phyloP scores from a whole-genome alignment of 1,140 invertebrate species.

The Rhopalosiphum padi region DNA sequence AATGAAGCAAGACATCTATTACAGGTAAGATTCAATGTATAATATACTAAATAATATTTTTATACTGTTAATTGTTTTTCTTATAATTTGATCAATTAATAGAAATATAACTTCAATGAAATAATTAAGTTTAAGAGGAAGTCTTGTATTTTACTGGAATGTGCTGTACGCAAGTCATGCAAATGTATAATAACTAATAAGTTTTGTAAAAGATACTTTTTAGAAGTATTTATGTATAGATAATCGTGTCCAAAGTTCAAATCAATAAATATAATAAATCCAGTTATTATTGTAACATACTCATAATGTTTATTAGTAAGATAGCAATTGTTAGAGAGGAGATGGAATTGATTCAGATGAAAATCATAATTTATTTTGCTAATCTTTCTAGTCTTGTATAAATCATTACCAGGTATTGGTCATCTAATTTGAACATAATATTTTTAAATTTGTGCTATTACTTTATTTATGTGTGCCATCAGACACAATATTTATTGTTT shows the following conservation, averaged over 20 bases:
- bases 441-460: too few species aligned
- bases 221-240: neutral
- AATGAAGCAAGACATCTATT: conserved; percentile 79
- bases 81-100: too few species aligned
- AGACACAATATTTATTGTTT: too few species aligned
- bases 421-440: too few species aligned
- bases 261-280: neutral
- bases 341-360: neutral
- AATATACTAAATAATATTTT: too few species aligned
- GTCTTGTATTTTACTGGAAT: neutral
- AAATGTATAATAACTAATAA: neutral
- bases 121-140: neutral
- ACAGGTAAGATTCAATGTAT: conserved; percentile 63
- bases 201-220: neutral
- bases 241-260: neutral
- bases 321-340: neutral
- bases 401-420: too few species aligned
- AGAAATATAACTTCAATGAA: too few species aligned
- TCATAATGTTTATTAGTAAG: neutral
- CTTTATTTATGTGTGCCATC: too few species aligned
- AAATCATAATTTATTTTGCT: too few species aligned
- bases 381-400: too few species aligned
- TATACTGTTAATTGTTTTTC: too few species aligned
- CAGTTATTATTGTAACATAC: neutral
- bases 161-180: neutral